Percentiles rank a stretch among this genome's conserved stretches.
These are phyloP conservation scores for Slavum lentiscoides DNA, from an alignment of 2,888 invertebrate genomes.

Conservation along the genomic window DNA sequence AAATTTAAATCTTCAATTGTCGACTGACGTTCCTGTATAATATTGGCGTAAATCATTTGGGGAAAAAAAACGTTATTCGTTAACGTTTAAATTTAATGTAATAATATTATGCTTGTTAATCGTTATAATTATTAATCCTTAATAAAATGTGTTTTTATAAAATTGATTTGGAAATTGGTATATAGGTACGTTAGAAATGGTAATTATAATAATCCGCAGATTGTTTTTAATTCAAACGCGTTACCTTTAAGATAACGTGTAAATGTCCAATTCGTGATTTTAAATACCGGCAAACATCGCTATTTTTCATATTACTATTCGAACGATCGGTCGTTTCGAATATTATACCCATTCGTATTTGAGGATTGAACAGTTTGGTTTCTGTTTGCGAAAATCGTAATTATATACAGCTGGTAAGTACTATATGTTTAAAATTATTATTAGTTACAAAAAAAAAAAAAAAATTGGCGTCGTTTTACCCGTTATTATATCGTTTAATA, in stretches of 20 bases:
- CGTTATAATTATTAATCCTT: no score
- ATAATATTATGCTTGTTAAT: no score
- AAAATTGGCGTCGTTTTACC: slow-evolving; percentile 59
- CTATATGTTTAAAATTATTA: not conserved
- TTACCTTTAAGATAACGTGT: slow-evolving; percentile 29
- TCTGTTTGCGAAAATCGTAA: slow-evolving; percentile 1
- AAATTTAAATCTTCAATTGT: slow-evolving; percentile 17
- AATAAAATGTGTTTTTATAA: no score
- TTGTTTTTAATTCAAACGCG: not conserved
- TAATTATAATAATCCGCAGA: not conserved
- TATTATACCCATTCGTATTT: slow-evolving; percentile 9
- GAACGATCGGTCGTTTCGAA: not conserved
- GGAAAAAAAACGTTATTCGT: no score
- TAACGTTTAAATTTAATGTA: no score
- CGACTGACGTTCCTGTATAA: slow-evolving; percentile 1
- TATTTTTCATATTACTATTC: not conserved
- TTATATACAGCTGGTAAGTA: no score
- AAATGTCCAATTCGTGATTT: slow-evolving; percentile 7
- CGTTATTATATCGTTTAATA: slow-evolving; percentile 23
- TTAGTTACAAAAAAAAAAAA: no score
- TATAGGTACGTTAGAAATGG: no score
- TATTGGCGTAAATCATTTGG: no score
- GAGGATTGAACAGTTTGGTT: slow-evolving; percentile 12
- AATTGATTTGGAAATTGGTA: no score
- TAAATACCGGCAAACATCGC: slow-evolving; percentile 12